Conservation (phyloP, 2,113 vertebrate genomes). For the Cynopterus brachyotis region DNA sequence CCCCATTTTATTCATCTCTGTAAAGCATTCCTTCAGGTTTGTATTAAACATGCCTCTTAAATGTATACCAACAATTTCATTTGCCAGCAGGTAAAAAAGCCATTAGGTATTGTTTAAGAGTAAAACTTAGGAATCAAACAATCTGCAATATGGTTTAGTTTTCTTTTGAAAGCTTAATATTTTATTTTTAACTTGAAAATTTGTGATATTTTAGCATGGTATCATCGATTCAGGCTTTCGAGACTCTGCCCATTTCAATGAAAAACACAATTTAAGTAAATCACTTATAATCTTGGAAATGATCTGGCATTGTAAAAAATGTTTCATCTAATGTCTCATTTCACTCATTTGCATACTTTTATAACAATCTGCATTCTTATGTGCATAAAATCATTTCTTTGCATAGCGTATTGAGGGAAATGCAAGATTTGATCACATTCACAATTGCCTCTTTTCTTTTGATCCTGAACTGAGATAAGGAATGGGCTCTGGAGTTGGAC, state of each 20-base stretch:
- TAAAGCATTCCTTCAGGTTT: background rate
- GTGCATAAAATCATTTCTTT: background rate
- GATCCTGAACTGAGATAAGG: background rate
- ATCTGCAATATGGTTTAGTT: background rate
- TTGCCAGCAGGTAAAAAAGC: background rate
- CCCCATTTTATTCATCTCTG: background rate
- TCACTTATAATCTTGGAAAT: conserved; percentile 7
- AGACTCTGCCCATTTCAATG: background rate
- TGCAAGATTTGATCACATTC: background rate
- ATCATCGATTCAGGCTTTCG: background rate
- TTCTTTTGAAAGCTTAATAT: background rate
- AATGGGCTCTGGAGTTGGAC: background rate
- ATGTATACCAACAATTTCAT: background rate
- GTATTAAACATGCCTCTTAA: background rate
- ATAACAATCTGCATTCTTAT: background rate
- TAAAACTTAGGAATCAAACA: background rate
- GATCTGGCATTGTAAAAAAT: background rate
- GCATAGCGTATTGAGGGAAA: background rate
- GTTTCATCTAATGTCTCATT: background rate
- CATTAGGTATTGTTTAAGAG: background rate
- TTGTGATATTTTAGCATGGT: background rate
- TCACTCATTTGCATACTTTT: background rate
- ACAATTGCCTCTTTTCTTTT: background rate
- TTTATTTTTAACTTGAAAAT: background rate
- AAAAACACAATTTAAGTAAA: background rate